Evolutionary conservation across 2,888 invertebrate species (phyloP), one percentile per base, ranked within the genome.

Genomic region (Leptogaster cylindrica): DNA sequence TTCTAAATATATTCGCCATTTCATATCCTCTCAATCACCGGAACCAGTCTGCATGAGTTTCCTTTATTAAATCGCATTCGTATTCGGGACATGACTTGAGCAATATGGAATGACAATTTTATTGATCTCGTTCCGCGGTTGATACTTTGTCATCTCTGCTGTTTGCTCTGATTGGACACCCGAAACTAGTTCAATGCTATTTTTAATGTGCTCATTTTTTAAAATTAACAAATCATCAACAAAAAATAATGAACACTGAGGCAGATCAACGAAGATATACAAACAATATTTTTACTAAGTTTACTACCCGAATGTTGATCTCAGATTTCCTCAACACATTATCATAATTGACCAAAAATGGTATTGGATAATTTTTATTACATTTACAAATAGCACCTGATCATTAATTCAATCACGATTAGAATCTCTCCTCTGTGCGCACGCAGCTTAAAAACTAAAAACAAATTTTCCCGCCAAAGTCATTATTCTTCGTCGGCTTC

Each of bases 331-430:
- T 50, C 7, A 10, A 50, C 25, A 23, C 25, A 27, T 50, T 50
- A 27, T 25, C 25, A 50, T 50, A 50, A n/a, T 50, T 50, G 27
- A 50, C 50, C 27, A 27, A 55, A 55, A 55, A 55, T 23, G 55
- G 55, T 12, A 33, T 20, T 10, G 5, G 23, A 14, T 55, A 52
- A 20, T 55, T 55, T 33, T 55, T 55, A 55, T 39, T 39, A 10
- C 55, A 55, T 23, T 18, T 39, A 55, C 36, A n/a, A 39, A 55
- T 55, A 33, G 36, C 55, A 55, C 55, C 55, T 55, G 55, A 55
- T 55, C 55, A 31, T 36, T 55, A 55, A 55, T 55, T 55, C 55
- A 55, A 18, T 36, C 55, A 55, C 55, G 55, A 55, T 55, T 55
- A 55, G 16, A 55, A n/a, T n/a, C n/a, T n/a, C n/a, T n/a, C n/a